phyloP scores from a whole-genome alignment of 1,140 invertebrate species.

The Aethina tumida region DNA sequence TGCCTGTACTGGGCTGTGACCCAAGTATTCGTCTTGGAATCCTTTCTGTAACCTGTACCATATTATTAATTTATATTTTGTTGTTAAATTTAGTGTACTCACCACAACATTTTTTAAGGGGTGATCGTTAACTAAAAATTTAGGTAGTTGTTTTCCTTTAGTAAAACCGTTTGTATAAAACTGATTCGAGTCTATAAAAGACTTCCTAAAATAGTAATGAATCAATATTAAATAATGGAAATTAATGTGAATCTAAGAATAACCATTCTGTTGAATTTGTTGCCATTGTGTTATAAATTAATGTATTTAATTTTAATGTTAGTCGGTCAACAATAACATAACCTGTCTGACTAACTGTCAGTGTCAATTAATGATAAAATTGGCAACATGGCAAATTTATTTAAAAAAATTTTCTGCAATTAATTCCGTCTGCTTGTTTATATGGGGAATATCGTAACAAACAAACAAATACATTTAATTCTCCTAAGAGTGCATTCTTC shows the following conservation, averaged over 20 bases:
- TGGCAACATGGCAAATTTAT: too few species aligned
- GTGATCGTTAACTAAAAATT: constrained; percentile 32
- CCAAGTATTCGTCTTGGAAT: constrained; percentile 37
- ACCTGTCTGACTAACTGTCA: too few species aligned
- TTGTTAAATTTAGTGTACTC: constrained; percentile 19
- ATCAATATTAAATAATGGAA: background rate
- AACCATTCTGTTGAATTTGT: background rate
- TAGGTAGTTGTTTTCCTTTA: background rate
- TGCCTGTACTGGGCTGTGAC: constrained; percentile 41
- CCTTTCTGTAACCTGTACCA: constrained; percentile 39
- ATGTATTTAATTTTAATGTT: too few species aligned
- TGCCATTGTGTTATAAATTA: constrained; percentile 1
- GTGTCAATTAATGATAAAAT: too few species aligned
- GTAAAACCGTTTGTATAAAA: too few species aligned
- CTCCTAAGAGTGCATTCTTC: too few species aligned
- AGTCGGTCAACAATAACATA: too few species aligned
- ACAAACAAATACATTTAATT: too few species aligned
- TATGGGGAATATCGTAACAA: too few species aligned
- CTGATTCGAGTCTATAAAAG: too few species aligned
- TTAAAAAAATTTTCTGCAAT: too few species aligned
- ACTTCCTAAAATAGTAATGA: background rate
- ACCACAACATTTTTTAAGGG: constrained; percentile 47
- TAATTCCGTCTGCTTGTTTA: too few species aligned
- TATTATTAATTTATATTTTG: background rate
- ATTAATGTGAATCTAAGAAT: background rate